These are phyloP conservation scores for Homarus gammarus DNA, from an alignment of 2,888 invertebrate genomes.

Conservation along the genomic window DNA sequence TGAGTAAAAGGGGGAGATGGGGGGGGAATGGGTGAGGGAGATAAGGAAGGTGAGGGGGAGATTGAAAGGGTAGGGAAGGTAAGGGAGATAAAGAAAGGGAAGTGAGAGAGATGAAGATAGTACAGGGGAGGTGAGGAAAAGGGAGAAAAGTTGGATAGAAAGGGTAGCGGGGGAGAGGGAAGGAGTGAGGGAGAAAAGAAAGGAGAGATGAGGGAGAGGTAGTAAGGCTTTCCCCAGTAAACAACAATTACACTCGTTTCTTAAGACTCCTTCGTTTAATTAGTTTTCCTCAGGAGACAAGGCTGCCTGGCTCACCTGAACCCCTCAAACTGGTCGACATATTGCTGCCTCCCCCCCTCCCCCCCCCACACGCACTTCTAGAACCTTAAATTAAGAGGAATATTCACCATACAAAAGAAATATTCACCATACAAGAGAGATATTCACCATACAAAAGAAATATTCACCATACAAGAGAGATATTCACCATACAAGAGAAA, in stretches of 20 bases:
- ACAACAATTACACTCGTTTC: background rate
- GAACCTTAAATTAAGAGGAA: no score
- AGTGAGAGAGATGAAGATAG: background rate
- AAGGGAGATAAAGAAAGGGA: constrained; percentile 13
- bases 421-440: no score
- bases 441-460: no score
- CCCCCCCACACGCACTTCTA: no score
- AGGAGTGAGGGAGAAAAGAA: background rate
- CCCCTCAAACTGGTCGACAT: background rate
- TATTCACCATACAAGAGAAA: no score
- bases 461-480: no score
- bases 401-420: no score
- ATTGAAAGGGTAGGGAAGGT: background rate
- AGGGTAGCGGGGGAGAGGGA: background rate
- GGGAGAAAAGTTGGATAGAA: no score
- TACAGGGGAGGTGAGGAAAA: background rate
- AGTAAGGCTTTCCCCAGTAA: background rate
- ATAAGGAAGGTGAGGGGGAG: background rate
- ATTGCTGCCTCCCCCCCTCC: constrained; percentile 5
- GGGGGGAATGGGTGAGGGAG: background rate
- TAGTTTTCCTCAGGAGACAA: background rate
- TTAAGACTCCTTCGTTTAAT: background rate
- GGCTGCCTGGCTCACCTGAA: background rate
- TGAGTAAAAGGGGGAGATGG: background rate
- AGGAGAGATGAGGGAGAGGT: background rate